Evolutionary conservation across 2,113 vertebrate species (phyloP).

Genomic region (Origma solitaria): DNA sequence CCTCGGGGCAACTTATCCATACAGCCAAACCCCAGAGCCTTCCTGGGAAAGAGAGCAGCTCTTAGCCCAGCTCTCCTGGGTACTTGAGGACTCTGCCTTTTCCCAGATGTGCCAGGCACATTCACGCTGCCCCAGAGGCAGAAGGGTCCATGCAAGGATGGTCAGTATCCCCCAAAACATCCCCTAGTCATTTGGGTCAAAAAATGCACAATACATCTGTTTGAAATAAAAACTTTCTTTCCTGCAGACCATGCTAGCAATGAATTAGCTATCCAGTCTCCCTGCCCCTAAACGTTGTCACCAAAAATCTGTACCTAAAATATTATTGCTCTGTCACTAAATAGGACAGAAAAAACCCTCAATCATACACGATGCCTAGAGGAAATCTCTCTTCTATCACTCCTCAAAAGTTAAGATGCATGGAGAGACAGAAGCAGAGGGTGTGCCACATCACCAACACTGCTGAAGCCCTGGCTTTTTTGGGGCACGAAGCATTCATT

Average conservation of each 20-base stretch:
- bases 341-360: neutral
- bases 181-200: neutral
- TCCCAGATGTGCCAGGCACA: neutral
- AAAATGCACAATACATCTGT: neutral
- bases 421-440: neutral
- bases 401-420: neutral
- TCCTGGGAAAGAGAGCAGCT: neutral
- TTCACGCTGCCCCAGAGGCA: neutral
- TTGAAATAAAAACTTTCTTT: neutral
- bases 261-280: neutral
- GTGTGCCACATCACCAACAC: neutral
- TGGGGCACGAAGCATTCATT: fast-evolving
- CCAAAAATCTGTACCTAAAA: neutral
- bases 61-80: neutral
- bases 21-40: neutral
- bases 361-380: fast-evolving
- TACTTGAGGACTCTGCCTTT: neutral
- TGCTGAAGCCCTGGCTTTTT: neutral
- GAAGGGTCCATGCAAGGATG: fast-evolving
- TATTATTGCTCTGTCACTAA: neutral
- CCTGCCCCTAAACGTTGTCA: neutral
- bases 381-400: neutral
- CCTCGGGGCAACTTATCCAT: neutral
- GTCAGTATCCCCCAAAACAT: neutral
- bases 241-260: neutral